phyloP scores from a whole-genome alignment of 2,797 vertebrate species.

The Falco naumanni region DNA sequence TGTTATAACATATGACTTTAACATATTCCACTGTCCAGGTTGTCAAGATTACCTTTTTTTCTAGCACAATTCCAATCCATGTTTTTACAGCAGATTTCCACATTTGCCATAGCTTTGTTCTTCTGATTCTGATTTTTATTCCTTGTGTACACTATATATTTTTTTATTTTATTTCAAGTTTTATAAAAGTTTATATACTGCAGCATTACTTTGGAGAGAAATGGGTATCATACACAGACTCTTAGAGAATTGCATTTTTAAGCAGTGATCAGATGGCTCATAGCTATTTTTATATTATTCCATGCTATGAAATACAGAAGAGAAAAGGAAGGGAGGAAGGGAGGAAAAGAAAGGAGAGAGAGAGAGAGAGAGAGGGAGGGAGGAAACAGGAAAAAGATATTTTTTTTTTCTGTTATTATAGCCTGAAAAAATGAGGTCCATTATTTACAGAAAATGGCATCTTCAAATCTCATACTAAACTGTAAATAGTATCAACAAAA shows the following conservation, averaged over 20 bases:
- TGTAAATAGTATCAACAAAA: background rate
- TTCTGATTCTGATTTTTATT: background rate
- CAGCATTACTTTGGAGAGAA: background rate
- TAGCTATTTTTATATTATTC: background rate
- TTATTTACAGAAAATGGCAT: background rate
- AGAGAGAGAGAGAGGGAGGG: background rate
- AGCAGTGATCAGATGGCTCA: background rate
- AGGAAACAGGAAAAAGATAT: too few relatives aligned
- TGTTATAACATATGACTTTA: background rate
- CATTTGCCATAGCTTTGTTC: background rate
- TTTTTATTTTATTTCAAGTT: background rate
- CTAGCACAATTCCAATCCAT: background rate
- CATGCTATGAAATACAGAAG: fast-evolving
- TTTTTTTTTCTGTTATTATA: background rate
- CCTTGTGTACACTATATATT: background rate
- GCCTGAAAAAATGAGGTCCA: background rate
- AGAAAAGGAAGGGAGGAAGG: background rate
- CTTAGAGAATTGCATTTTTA: background rate
- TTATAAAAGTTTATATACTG: background rate
- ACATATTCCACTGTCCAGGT: background rate
- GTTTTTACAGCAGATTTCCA: background rate
- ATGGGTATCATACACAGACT: background rate
- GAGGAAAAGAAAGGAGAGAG: too few relatives aligned
- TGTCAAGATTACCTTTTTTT: background rate
- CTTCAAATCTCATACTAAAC: background rate